A percentile compares a stretch with the other conserved stretches of the same genome.
phyloP scores from a whole-genome alignment of 2,113 vertebrate species.

The Telmatochromis sp. region DNA sequence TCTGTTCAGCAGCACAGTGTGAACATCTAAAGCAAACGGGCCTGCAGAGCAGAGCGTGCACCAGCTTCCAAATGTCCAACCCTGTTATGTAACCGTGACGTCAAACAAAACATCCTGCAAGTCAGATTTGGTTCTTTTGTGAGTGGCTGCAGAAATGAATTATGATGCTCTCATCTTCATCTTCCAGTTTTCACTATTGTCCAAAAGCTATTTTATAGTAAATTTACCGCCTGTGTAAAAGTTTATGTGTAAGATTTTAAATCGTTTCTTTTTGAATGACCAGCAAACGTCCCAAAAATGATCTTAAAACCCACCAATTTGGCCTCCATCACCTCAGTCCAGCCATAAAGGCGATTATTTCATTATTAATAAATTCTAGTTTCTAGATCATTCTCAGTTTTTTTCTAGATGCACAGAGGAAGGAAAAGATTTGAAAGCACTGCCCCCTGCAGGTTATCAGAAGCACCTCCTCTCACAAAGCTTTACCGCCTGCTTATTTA shows the following conservation, averaged over 20 bases:
- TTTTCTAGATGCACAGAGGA: not conserved
- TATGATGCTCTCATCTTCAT: not conserved
- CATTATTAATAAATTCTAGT: not conserved
- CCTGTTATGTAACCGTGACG: not conserved
- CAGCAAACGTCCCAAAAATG: not conserved
- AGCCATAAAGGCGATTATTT: not conserved
- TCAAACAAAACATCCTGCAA: not conserved
- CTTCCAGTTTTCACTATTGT: too few species aligned
- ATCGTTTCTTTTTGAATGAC: fast-evolving
- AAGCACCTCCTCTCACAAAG: fast-evolving
- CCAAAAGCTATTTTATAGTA: not conserved
- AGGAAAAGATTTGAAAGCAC: not conserved
- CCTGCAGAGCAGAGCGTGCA: not conserved
- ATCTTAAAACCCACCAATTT: not conserved
- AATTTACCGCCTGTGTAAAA: not conserved
- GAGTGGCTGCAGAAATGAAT: not conserved
- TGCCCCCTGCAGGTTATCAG: not conserved
- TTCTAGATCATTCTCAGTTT: not conserved
- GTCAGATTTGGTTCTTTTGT: not conserved
- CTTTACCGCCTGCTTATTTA: fast-evolving
- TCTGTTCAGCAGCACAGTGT: not conserved
- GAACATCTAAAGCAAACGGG: not conserved
- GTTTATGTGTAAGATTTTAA: not conserved
- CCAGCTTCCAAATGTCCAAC: not conserved
- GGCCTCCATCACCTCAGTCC: not conserved